Evolutionary conservation across 2,113 vertebrate genomes (phyloP).

Genomic region (Pampusana beccarii): DNA sequence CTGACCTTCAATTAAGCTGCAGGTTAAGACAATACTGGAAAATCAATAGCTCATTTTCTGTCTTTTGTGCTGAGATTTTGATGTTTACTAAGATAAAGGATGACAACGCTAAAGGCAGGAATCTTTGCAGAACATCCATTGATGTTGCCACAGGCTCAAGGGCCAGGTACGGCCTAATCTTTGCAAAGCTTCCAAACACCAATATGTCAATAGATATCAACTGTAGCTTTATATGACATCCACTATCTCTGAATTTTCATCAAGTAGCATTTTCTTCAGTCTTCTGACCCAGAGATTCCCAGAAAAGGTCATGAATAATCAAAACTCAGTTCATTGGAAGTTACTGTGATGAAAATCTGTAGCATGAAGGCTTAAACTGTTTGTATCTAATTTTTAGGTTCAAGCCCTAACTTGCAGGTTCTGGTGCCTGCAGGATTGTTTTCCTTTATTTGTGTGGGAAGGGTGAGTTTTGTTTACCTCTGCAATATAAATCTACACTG

Average conservation of each 20-base stretch:
- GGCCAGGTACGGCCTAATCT: constrained; percentile 59
- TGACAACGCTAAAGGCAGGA: constrained; percentile 76
- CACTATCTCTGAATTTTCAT: not conserved
- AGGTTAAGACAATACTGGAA: constrained; percentile 88
- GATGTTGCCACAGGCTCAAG: constrained; percentile 70
- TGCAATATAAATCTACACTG: not conserved
- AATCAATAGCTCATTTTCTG: constrained; percentile 95
- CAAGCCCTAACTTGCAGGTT: not conserved
- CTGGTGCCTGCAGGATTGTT: not conserved
- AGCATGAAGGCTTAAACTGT: not conserved
- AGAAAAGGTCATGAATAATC: not conserved
- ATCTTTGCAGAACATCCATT: constrained; percentile 72
- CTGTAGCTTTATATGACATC: not conserved
- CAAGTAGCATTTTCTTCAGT: not conserved
- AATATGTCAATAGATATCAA: constrained; percentile 49
- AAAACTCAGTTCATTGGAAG: not conserved
- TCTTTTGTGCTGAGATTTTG: constrained; percentile 88
- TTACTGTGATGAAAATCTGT: not conserved
- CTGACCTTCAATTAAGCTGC: constrained; percentile 93
- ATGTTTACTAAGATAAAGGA: constrained; percentile 90
- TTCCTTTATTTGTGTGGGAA: not conserved
- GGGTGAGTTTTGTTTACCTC: not conserved
- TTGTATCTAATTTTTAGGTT: not conserved
- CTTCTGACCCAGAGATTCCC: not conserved
- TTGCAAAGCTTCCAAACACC: constrained; percentile 54